Percentiles rank a stretch among this genome's conserved stretches.
Conservation (phyloP, 2,113 vertebrate genomes). For the Podarcis cretensis region DNA sequence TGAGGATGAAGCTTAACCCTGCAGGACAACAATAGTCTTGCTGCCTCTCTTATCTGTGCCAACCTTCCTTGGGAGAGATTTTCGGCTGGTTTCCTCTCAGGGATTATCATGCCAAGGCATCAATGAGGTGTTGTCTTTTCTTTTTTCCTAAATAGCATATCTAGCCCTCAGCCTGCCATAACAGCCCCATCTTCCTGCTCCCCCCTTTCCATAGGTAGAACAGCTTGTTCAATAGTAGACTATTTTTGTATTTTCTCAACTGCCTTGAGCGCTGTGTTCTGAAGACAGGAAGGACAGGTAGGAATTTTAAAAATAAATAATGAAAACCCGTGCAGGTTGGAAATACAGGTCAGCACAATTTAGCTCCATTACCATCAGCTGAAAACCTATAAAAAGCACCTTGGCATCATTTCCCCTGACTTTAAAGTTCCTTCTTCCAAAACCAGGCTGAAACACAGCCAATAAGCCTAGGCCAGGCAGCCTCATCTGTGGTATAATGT, state of each 20-base stretch:
- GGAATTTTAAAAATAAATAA: neutral
- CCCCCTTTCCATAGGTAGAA: no score
- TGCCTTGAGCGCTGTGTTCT: neutral
- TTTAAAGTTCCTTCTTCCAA: neutral
- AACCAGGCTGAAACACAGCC: neutral
- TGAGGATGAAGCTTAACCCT: slow-evolving; percentile 63
- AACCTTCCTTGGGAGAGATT: slow-evolving; percentile 50
- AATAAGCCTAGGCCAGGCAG: neutral
- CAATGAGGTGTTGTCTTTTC: slow-evolving; percentile 14
- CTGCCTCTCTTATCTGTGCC: slow-evolving; percentile 44
- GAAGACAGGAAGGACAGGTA: neutral
- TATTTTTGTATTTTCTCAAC: neutral
- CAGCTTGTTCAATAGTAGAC: no score
- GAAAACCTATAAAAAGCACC: neutral
- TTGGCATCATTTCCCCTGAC: neutral
- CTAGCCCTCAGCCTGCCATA: neutral
- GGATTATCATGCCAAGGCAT: neutral
- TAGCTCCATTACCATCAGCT: no score
- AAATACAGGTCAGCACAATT: neutral
- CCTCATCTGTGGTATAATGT: neutral
- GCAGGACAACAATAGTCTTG: slow-evolving; percentile 46
- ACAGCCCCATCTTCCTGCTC: neutral
- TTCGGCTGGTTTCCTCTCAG: slow-evolving; percentile 48
- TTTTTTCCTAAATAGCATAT: neutral
- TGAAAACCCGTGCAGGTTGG: neutral